phyloP scores from a whole-genome alignment of 35 echinoderm and acorn worm species.

The Lytechinus variegatus region DNA sequence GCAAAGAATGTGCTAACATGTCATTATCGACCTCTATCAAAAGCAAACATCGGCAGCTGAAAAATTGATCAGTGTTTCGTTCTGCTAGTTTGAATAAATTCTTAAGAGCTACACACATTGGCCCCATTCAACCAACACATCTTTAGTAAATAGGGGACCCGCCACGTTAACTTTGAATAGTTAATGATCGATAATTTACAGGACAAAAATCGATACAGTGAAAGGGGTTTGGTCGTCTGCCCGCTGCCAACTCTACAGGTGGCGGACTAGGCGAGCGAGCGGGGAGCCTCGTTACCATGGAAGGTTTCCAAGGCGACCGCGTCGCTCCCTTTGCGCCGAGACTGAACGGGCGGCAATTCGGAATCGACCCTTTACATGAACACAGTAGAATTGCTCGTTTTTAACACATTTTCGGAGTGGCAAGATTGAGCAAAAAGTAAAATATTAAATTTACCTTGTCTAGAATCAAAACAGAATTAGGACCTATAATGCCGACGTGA shows the following conservation, averaged over 20 bases:
- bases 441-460: neutral
- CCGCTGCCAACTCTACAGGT: neutral
- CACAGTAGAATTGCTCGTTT: neutral
- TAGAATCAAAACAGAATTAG: neutral
- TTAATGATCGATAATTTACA: constrained; percentile 19
- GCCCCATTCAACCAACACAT: neutral
- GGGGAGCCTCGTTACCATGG: neutral
- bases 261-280: neutral
- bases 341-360: neutral
- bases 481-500: neutral
- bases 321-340: neutral
- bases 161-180: constrained; percentile 17
- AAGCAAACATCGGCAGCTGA: neutral
- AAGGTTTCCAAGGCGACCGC: neutral
- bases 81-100: neutral
- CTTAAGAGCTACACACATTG: neutral
- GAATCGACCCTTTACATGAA: neutral
- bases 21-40: neutral
- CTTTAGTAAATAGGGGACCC: constrained; percentile 7
- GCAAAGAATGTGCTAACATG: neutral
- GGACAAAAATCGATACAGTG: neutral
- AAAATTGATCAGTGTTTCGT: neutral
- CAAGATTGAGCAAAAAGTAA: neutral
- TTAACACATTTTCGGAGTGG: neutral
- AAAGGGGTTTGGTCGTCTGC: neutral